A percentile compares a stretch with the other conserved stretches of the same genome.
These are phyloP conservation scores for Scarus forsteni DNA, from an alignment of 2,797 vertebrate species.

Conservation along the genomic window DNA sequence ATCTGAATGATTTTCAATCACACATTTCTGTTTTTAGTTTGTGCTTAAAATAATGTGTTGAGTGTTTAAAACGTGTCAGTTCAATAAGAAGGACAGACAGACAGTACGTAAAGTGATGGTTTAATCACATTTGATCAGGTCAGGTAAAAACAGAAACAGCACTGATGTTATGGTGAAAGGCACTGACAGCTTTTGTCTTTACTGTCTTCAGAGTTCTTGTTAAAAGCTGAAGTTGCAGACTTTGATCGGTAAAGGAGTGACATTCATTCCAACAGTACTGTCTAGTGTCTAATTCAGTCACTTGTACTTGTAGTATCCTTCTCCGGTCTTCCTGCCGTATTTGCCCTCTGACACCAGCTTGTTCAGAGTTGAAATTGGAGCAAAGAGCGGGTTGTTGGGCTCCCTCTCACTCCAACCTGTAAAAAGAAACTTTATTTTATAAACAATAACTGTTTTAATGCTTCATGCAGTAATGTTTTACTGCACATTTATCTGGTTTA, in stretches of 20 bases:
- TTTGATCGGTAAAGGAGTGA: neutral
- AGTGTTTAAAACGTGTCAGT: neutral
- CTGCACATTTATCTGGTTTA: too few relatives aligned
- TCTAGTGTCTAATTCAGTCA: slow-evolving; percentile 64
- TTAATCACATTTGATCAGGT: slow-evolving; percentile 43
- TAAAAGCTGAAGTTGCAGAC: neutral
- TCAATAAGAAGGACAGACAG: slow-evolving; percentile 1
- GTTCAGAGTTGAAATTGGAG: slow-evolving; percentile 86
- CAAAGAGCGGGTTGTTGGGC: slow-evolving; percentile 88
- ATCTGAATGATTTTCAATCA: too few relatives aligned
- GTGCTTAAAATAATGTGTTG: neutral
- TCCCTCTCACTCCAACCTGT: slow-evolving; percentile 91
- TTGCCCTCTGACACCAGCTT: slow-evolving; percentile 94
- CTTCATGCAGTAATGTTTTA: neutral
- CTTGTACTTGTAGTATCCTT: slow-evolving; percentile 97
- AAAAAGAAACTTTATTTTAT: neutral
- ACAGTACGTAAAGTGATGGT: slow-evolving; percentile 18
- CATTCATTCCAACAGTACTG: neutral
- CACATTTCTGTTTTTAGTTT: neutral
- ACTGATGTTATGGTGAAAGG: slow-evolving; percentile 25
- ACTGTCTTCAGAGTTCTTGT: neutral
- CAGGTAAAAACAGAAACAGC: slow-evolving; percentile 7
- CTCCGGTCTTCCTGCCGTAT: slow-evolving; percentile 92
- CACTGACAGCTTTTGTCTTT: slow-evolving; percentile 28
- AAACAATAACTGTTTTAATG: neutral